Conservation (phyloP, 2,113 vertebrate species). For the Oryzias melastigma region DNA sequence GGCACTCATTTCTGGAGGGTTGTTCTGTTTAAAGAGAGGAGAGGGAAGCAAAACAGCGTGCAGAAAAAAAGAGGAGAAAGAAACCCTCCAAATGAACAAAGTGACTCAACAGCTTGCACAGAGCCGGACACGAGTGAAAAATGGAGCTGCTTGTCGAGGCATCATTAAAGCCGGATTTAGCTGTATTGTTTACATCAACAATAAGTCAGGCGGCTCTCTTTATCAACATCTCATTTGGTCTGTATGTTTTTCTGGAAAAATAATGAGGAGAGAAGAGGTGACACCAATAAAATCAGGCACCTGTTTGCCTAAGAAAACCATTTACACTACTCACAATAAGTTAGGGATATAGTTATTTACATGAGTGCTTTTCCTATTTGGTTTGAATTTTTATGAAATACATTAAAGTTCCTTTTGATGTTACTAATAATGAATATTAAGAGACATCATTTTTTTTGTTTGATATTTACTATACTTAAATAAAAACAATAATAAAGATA, state of each 20-base stretch:
- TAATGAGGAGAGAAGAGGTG: conserved; percentile 7
- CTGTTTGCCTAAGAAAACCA: neutral
- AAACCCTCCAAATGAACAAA: conserved; percentile 27
- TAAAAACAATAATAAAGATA: too few species aligned
- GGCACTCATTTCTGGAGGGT: conserved; percentile 45
- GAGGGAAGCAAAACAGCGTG: conserved; percentile 22
- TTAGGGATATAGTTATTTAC: too few species aligned
- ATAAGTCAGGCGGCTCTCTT: conserved; percentile 36
- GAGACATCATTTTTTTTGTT: too few species aligned
- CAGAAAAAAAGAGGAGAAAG: conserved; percentile 10
- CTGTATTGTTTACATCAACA: conserved; percentile 49
- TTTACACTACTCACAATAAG: too few species aligned
- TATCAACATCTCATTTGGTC: conserved; percentile 36
- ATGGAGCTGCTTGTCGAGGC: conserved; percentile 44
- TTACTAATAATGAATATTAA: too few species aligned
- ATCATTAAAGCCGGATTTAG: conserved; percentile 64
- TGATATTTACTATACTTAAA: too few species aligned
- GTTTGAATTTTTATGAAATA: too few species aligned
- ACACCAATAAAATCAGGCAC: conserved; percentile 14
- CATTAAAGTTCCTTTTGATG: too few species aligned
- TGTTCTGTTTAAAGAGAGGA: conserved; percentile 38
- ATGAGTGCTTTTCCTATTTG: too few species aligned
- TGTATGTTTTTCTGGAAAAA: conserved; percentile 9
- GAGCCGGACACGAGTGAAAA: conserved; percentile 42
- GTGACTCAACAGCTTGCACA: conserved; percentile 39